Conservation (phyloP, 2,888 invertebrate genomes). For the Chamaedrilus cognettii region DNA sequence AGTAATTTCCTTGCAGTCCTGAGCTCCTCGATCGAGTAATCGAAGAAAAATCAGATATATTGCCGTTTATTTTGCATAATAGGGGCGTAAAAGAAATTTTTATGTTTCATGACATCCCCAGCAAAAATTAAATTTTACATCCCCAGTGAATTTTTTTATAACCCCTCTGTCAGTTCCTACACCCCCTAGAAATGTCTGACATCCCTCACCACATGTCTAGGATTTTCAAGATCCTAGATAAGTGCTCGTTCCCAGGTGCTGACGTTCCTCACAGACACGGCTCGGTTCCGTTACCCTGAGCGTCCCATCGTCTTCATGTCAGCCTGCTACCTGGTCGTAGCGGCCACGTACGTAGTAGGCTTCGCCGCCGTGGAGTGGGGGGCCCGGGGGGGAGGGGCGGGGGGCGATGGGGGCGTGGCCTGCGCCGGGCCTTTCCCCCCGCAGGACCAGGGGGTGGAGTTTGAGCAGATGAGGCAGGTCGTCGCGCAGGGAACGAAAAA, state of each 20-base stretch:
- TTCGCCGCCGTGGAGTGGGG: constrained; percentile 50
- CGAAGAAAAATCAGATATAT: too few relatives aligned
- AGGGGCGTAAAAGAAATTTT: too few relatives aligned
- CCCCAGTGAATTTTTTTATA: too few relatives aligned
- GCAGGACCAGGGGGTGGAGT: constrained; percentile 11
- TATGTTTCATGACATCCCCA: too few relatives aligned
- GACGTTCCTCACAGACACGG: constrained; percentile 92
- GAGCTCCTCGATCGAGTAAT: too few relatives aligned
- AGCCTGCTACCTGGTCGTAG: constrained; percentile 93
- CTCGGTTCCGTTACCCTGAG: constrained; percentile 96
- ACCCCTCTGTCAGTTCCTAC: too few relatives aligned
- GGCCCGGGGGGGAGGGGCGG: constrained; percentile 74
- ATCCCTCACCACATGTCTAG: too few relatives aligned
- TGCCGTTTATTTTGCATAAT: too few relatives aligned
- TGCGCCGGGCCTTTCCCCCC: constrained; percentile 50
- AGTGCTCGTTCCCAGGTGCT: background rate
- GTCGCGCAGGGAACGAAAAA: constrained; percentile 70
- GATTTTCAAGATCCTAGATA: too few relatives aligned
- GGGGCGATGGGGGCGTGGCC: constrained; percentile 45
- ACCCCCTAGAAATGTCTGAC: too few relatives aligned
- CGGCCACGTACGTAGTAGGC: constrained; percentile 80
- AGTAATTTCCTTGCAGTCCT: too few relatives aligned
- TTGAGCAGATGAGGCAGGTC: constrained; percentile 30
- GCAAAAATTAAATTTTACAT: too few relatives aligned
- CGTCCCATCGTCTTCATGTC: constrained; percentile 96